Percentiles rank a stretch among this genome's conserved stretches.
These are phyloP conservation scores for Danio choprae DNA, from an alignment of 2,797 vertebrate species.

Conservation along the genomic window DNA sequence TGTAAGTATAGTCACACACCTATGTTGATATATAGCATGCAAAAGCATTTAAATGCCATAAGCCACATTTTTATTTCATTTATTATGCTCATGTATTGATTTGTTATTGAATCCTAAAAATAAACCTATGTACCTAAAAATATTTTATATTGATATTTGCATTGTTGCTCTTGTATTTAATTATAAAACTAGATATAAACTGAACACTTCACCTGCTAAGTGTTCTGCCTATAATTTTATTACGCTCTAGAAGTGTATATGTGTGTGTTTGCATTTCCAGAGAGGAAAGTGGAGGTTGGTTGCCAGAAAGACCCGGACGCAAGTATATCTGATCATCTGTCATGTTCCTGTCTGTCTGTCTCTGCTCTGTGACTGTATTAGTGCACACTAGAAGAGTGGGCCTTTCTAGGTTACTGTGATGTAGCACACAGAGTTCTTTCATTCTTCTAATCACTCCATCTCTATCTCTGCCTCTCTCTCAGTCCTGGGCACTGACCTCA, in stretches of 20 bases:
- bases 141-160: too few relatives aligned
- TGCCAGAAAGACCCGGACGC: conserved; percentile 1
- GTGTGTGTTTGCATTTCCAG: conserved; percentile 3
- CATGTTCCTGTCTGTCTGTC: conserved; percentile 24
- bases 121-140: too few relatives aligned
- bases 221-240: neutral
- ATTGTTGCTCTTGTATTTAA: too few relatives aligned
- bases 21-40: too few relatives aligned
- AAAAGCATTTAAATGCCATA: too few relatives aligned
- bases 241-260: neutral
- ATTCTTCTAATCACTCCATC: conserved; percentile 30
- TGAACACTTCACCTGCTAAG: neutral
- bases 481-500: conserved; percentile 50
- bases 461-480: conserved; percentile 29
- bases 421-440: conserved; percentile 34
- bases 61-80: too few relatives aligned
- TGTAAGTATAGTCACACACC: too few relatives aligned
- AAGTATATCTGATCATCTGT: conserved; percentile 35
- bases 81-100: too few relatives aligned
- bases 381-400: neutral
- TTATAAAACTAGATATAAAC: neutral
- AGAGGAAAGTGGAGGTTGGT: neutral
- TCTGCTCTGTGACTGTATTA: conserved; percentile 40
- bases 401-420: conserved; percentile 14
- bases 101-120: too few relatives aligned